A percentile compares a stretch with the other conserved stretches of the same genome.
Evolutionary conservation across 2,888 invertebrate genomes (phyloP).

Genomic region (Heteromurus nitidus): DNA sequence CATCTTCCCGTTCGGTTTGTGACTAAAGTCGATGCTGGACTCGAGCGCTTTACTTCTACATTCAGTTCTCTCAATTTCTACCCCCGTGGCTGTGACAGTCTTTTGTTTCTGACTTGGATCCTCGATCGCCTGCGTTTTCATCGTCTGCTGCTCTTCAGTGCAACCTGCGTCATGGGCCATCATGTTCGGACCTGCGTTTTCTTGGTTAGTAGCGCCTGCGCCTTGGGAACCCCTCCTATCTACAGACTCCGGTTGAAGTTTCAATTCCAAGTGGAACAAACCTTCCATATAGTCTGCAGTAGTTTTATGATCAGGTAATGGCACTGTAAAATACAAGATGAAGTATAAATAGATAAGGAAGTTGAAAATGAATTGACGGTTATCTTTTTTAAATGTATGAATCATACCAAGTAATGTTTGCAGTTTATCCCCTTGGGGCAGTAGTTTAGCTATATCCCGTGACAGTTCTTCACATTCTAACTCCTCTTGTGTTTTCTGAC

Average conservation of each 20-base stretch:
- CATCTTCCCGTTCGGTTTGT: slow-evolving; percentile 5
- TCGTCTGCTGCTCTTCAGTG: slow-evolving; percentile 17
- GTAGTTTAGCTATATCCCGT: slow-evolving; percentile 76
- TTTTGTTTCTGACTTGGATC: slow-evolving; percentile 43
- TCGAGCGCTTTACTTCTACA: background rate
- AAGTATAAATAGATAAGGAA: background rate
- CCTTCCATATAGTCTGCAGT: slow-evolving; percentile 83
- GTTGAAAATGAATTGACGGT: background rate
- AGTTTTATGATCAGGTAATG: slow-evolving; percentile 82
- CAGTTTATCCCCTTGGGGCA: slow-evolving; percentile 79
- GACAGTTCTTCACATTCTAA: slow-evolving; percentile 85
- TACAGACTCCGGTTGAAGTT: slow-evolving; percentile 63
- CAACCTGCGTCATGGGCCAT: slow-evolving; percentile 10
- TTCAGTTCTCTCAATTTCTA: background rate
- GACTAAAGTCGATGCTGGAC: slow-evolving; percentile 30
- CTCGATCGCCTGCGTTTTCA: background rate
- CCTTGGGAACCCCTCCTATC: slow-evolving; percentile 52
- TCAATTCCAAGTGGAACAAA: slow-evolving; percentile 77
- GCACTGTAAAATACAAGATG: slow-evolving; percentile 77
- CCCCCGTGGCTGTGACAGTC: slow-evolving; percentile 23
- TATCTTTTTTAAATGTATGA: background rate
- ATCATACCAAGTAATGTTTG: slow-evolving; percentile 80
- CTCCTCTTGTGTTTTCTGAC: slow-evolving; percentile 84
- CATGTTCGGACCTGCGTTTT: background rate
- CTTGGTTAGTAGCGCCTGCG: background rate